phyloP scores from a whole-genome alignment of 2,888 invertebrate genomes.

The Drosophila nigritarsus region DNA sequence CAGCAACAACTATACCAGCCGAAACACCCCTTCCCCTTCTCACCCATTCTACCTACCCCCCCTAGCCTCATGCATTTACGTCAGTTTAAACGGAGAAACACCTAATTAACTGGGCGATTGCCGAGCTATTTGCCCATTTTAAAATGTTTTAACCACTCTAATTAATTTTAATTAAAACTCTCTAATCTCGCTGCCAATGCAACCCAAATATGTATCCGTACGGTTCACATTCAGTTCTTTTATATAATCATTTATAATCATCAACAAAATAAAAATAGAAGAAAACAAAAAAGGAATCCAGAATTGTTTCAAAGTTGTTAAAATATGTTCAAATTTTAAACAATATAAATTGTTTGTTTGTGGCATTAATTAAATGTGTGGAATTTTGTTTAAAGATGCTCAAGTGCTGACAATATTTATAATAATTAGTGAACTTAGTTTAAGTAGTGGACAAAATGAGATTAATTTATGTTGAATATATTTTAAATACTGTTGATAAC shows the following conservation, averaged over 20 bases:
- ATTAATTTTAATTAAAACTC: conserved; percentile 69
- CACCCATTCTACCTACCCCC: background rate
- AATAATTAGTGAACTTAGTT: background rate
- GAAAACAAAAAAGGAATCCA: background rate
- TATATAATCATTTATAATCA: conserved; percentile 45
- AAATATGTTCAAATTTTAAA: background rate
- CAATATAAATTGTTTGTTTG: conserved; percentile 15
- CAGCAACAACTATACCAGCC: conserved; percentile 24
- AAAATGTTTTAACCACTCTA: conserved; percentile 54
- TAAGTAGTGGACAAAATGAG: background rate
- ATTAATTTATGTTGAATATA: too few relatives aligned
- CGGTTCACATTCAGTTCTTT: conserved; percentile 10
- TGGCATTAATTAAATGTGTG: background rate
- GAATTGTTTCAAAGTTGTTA: background rate
- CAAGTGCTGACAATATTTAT: background rate
- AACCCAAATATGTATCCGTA: conserved; percentile 17
- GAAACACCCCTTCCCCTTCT: background rate
- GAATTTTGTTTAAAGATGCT: background rate
- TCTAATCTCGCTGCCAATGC: conserved; percentile 17
- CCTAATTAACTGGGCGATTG: conserved; percentile 65
- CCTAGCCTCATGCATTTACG: conserved; percentile 42
- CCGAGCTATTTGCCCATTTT: conserved; percentile 44
- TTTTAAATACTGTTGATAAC: background rate
- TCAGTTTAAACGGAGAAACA: conserved; percentile 56
- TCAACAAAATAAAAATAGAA: conserved; percentile 7